These are phyloP conservation scores for Calephelis virginiensis DNA, from an alignment of 1,140 invertebrate species.

Conservation along the genomic window DNA sequence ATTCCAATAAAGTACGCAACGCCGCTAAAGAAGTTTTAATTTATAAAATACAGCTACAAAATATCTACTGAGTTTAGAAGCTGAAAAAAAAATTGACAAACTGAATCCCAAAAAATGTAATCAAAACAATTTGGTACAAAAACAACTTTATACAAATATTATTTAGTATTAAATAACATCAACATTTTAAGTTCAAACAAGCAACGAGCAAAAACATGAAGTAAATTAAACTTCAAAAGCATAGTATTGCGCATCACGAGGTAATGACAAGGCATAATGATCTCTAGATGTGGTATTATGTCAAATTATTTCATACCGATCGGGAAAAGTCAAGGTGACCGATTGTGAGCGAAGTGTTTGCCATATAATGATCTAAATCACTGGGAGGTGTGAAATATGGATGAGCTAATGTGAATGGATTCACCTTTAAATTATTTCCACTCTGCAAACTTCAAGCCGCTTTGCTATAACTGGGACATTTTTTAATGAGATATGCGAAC, in stretches of 20 bases:
- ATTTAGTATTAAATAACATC: conserved; percentile 18
- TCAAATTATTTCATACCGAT: conserved; percentile 73
- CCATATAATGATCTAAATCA: conserved; percentile 44
- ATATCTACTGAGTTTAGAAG: no score
- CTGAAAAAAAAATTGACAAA: no score
- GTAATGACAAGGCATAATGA: conserved; percentile 58
- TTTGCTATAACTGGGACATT: no score
- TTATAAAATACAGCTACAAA: no score
- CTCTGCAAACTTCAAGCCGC: no score
- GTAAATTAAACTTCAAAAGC: conserved; percentile 36
- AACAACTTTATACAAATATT: no score
- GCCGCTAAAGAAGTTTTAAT: no score
- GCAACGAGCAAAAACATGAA: conserved; percentile 37
- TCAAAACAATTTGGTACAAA: neutral
- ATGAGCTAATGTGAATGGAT: conserved; percentile 22
- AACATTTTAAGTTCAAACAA: conserved; percentile 27
- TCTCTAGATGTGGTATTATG: conserved; percentile 59
- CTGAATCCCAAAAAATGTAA: neutral
- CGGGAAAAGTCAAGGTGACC: conserved; percentile 72
- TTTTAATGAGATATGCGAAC: no score
- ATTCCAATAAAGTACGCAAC: no score
- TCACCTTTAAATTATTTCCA: no score
- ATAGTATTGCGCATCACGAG: conserved; percentile 41
- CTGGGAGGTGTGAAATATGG: conserved; percentile 29
- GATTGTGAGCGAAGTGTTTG: conserved; percentile 45